Base-by-base conservation (phyloP, 1,140 invertebrate species). In the Papilio helenus region DNA sequence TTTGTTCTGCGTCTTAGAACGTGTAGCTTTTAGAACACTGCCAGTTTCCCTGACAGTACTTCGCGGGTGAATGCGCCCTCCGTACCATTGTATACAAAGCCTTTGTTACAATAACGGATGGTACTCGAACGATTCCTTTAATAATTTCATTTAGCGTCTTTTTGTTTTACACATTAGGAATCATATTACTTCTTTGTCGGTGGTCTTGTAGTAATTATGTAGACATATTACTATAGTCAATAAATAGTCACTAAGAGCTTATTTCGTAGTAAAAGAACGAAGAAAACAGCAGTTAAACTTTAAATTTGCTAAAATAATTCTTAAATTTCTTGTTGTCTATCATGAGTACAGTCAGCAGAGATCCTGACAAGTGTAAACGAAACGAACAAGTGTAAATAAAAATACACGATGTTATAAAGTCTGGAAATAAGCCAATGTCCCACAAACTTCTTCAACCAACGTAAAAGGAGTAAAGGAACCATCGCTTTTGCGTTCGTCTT, bases 361-460 rank as follows among this genome's bases (percentile, higher is more conserved):
- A 68, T 29, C 26, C 26, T 68, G 61, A 68, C 26, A 29, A 29
- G 61, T 68, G 12, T 68, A 34, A 68, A 68, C 26, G 10, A 68
- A 68, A n/a, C n/a, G n/a, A n/a, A n/a, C n/a, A n/a, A n/a, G n/a
- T n/a, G n/a, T n/a, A n/a, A 68, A 68, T 68, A 68, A 68, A 34
- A 29, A 29, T 26, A 68, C 5, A 26, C 26, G 12, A 29, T 12
- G 23, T 65, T 16, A 10, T 23, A 68, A 61, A 61, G 61, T 68
- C 61, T 68, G 61, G 61, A 68, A 68, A 68, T 68, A 68, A 68
- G 61, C 61, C 61, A 68, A 68, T 68, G 61, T 12, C 61, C 34
- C 12, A 16, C 61, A 65, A 68, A 68, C 61, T 16, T 68, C 26
- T 29, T 65, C 14, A 68, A 68, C 61, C 12, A 9, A 61, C 58